Evolutionary conservation across 2,113 vertebrate genomes (phyloP).

Genomic region (Phyllopteryx taeniolatus): DNA sequence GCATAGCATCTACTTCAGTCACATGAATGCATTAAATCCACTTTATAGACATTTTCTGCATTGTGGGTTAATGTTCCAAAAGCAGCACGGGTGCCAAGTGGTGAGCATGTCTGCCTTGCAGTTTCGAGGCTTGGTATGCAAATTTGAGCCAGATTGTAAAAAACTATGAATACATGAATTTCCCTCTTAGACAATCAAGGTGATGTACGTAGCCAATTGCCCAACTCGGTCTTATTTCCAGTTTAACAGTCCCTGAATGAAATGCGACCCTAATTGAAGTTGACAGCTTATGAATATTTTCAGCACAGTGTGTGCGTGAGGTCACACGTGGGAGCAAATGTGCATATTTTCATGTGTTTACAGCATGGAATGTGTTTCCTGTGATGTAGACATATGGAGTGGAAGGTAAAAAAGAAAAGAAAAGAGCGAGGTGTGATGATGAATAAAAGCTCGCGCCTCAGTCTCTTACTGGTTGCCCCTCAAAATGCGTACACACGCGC

Average conservation of each 20-base stretch:
- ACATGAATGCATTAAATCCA: too few relatives aligned
- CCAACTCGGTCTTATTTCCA: not conserved
- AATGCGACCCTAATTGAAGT: not conserved
- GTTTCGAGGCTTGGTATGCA: too few relatives aligned
- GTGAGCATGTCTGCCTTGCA: too few relatives aligned
- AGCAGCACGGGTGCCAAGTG: too few relatives aligned
- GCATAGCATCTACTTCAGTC: too few relatives aligned
- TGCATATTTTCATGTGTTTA: constrained; percentile 43
- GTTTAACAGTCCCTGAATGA: not conserved
- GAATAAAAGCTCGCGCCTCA: constrained; percentile 57
- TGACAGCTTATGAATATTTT: not conserved
- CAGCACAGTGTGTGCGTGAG: not conserved
- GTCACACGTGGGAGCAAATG: constrained; percentile 11
- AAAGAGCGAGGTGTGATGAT: constrained; percentile 58
- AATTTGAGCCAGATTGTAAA: too few relatives aligned
- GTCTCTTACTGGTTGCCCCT: constrained; percentile 60
- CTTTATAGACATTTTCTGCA: too few relatives aligned
- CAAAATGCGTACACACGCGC: constrained; percentile 18
- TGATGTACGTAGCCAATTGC: too few relatives aligned
- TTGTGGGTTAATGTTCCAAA: too few relatives aligned
- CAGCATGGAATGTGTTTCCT: constrained; percentile 35
- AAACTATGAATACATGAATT: too few relatives aligned
- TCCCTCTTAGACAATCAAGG: too few relatives aligned
- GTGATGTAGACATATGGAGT: constrained; percentile 60
- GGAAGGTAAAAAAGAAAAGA: constrained; percentile 47